phyloP scores from a whole-genome alignment of 2,113 vertebrate genomes.

The Cyprinodon tularosa region DNA sequence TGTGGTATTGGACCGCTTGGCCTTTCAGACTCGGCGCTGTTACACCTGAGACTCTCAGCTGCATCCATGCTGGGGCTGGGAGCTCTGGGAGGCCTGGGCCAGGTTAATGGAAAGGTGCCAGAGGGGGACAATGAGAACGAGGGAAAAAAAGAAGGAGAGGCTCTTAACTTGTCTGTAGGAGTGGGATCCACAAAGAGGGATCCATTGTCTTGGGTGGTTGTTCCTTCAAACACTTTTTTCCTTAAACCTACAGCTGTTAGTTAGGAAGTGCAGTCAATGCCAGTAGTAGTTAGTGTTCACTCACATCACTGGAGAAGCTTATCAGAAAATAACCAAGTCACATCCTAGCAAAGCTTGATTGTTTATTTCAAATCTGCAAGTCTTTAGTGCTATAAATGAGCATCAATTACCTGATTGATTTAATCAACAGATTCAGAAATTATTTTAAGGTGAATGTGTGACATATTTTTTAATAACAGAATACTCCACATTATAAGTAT shows the following conservation, averaged over 20 bases:
- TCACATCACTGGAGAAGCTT: neutral
- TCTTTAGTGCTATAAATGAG: neutral
- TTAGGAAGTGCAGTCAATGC: slow-evolving; percentile 49
- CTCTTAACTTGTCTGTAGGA: slow-evolving; percentile 85
- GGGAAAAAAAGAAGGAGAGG: slow-evolving; percentile 72
- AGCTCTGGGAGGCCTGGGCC: slow-evolving; percentile 58
- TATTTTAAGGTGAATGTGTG: neutral
- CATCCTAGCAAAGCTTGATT: neutral
- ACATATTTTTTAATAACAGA: neutral
- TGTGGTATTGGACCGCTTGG: slow-evolving; percentile 74
- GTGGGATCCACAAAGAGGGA: slow-evolving; percentile 49
- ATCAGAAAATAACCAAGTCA: neutral
- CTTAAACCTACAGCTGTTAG: slow-evolving; percentile 89
- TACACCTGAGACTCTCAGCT: slow-evolving; percentile 87
- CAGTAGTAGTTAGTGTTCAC: neutral
- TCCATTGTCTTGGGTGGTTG: slow-evolving; percentile 88
- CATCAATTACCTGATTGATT: neutral
- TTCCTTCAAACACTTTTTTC: slow-evolving; percentile 87
- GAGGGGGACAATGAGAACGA: slow-evolving; percentile 64
- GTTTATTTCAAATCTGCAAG: neutral
- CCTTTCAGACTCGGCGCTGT: slow-evolving; percentile 85
- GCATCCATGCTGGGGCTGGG: slow-evolving; percentile 85
- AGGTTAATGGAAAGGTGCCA: slow-evolving; percentile 34
- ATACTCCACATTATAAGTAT: neutral
- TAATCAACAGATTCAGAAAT: neutral